Conservation (phyloP, 2,797 vertebrate genomes). For the Tinamus major region DNA sequence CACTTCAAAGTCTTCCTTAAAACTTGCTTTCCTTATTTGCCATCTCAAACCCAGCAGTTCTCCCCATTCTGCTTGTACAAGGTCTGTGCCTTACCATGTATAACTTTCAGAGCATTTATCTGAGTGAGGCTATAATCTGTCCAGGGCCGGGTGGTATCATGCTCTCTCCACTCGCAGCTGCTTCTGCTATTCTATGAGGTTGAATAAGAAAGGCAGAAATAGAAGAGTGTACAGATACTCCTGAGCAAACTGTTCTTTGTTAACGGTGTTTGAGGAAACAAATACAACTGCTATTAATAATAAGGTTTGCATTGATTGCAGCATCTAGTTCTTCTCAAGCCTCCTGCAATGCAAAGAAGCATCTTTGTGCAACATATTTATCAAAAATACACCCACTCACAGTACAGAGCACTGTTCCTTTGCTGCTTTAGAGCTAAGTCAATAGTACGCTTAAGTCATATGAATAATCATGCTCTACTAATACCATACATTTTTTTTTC, state of each 20-base stretch:
- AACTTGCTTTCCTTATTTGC: background rate
- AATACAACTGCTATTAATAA: background rate
- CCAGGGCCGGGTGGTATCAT: constrained; percentile 18
- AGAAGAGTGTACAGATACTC: constrained; percentile 18
- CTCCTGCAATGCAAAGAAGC: background rate
- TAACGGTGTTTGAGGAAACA: constrained; percentile 23
- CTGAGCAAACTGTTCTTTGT: constrained; percentile 24
- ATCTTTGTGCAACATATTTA: background rate
- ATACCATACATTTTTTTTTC: background rate
- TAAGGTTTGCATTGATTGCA: background rate
- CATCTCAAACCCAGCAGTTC: background rate
- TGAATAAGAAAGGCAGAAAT: constrained; percentile 36
- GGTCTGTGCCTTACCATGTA: constrained; percentile 1
- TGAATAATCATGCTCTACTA: background rate
- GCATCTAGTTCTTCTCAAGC: no score
- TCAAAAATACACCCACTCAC: background rate
- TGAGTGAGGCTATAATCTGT: constrained; percentile 35
- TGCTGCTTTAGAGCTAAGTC: constrained; percentile 24
- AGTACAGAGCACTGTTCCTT: background rate
- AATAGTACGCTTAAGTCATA: background rate
- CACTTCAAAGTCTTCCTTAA: background rate
- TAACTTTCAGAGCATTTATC: constrained; percentile 41
- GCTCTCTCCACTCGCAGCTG: background rate
- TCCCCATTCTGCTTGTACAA: background rate
- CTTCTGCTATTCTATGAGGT: background rate